These are phyloP conservation scores for Nixonia krombeini DNA, from an alignment of 1,140 invertebrate genomes.

Conservation along the genomic window DNA sequence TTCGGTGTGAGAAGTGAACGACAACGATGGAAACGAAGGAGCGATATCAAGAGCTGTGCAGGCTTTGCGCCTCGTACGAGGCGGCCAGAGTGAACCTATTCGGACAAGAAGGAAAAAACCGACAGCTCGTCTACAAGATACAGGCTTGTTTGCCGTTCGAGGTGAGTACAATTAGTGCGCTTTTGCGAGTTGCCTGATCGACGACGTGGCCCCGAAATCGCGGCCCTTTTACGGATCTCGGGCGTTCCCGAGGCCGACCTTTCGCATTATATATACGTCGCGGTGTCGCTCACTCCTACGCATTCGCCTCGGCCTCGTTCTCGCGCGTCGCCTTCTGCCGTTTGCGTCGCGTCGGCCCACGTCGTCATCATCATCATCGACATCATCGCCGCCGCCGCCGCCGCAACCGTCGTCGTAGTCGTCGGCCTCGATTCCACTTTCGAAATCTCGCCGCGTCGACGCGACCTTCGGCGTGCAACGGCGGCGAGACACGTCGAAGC, in stretches of 20 bases:
- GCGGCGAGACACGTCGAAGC: not conserved
- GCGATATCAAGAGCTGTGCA: slow-evolving; percentile 70
- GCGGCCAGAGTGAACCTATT: slow-evolving; percentile 72
- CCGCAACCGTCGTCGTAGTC: too few relatives aligned
- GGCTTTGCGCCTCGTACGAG: slow-evolving; percentile 72
- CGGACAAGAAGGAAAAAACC: slow-evolving; percentile 69
- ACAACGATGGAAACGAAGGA: slow-evolving; percentile 58
- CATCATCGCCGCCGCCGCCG: not conserved
- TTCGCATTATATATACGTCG: not conserved
- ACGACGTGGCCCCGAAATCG: too few relatives aligned
- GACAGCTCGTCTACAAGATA: slow-evolving; percentile 71
- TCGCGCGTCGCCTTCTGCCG: slow-evolving; percentile 4
- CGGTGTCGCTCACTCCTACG: slow-evolving; percentile 10
- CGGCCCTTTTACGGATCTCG: slow-evolving; percentile 1
- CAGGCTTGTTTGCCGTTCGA: slow-evolving; percentile 71
- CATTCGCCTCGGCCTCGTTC: slow-evolving; percentile 35
- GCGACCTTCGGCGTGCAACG: not conserved
- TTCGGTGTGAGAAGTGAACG: not conserved
- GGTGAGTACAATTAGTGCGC: slow-evolving; percentile 53
- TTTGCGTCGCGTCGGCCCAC: slow-evolving; percentile 12
- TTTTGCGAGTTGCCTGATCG: not conserved
- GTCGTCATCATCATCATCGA: not conserved
- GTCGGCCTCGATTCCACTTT: slow-evolving; percentile 4
- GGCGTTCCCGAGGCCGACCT: slow-evolving; percentile 1
- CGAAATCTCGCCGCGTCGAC: not conserved